Evolutionary conservation across 2,888 invertebrate genomes (phyloP).

Genomic region (Pheosia gnoma): DNA sequence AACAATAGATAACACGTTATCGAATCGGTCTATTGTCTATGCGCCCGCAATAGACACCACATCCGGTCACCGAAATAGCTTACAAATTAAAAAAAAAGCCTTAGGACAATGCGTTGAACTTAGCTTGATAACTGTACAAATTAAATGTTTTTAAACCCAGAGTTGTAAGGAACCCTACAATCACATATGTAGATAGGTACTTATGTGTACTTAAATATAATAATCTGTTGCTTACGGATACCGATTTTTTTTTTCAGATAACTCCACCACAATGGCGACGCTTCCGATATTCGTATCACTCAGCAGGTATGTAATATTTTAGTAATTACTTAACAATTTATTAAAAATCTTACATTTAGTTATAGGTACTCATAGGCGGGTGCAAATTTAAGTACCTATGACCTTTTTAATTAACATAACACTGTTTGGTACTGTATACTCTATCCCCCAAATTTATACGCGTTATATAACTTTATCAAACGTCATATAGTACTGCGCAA

Average conservation of each 20-base stretch:
- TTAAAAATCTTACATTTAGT: too few species aligned
- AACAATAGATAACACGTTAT: conserved; percentile 67
- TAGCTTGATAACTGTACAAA: conserved; percentile 8
- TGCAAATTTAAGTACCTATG: too few species aligned
- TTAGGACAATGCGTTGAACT: conserved; percentile 11
- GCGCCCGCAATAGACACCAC: conserved; percentile 46
- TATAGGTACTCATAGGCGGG: too few species aligned
- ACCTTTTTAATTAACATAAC: too few species aligned
- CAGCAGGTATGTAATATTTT: conserved; percentile 56
- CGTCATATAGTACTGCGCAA: too few species aligned
- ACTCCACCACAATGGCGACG: conserved; percentile 58
- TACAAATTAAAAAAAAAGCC: conserved; percentile 27
- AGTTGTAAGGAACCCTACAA: too few species aligned
- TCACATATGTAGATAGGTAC: background rate
- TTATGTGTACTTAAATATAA: too few species aligned
- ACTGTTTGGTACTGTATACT: too few species aligned
- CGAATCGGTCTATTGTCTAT: conserved; percentile 69
- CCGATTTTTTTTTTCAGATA: conserved; percentile 31
- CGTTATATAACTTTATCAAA: too few species aligned
- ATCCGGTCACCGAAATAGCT: conserved; percentile 52
- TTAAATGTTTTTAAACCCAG: too few species aligned
- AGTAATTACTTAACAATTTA: background rate
- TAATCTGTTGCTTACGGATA: background rate
- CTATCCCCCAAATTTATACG: too few species aligned
- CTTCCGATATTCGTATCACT: conserved; percentile 70